Evolutionary conservation across 2,888 invertebrate species (phyloP), one percentile per base, ranked within the genome.

Genomic region (Hemaris fuciformis): DNA sequence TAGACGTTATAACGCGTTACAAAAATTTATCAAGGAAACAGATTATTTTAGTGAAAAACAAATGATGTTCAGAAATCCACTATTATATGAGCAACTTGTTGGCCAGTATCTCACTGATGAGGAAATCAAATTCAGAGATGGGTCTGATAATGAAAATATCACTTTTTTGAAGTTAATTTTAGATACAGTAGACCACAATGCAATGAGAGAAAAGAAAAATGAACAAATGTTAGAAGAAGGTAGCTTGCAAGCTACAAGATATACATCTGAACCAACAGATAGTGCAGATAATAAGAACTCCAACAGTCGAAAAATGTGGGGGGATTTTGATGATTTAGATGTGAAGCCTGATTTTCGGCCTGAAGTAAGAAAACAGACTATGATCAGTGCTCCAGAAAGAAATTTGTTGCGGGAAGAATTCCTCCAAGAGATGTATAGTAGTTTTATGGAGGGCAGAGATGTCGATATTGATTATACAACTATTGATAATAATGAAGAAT

Each of bases 31-130:
- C 42, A 88, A 93, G 59, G 94, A 95, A 67, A 94, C 94, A 10
- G 93, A 94, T 70, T 99, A 98, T 85, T 99, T 99, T 77, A 96
- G 96, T 80, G 98, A 99, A 83, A 95, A 94, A 64, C 97, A 98
- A 92, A 99, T 99, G 99, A 97, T 98, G 95, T 95, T 95, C 70
- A 91, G 99, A 64, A 97, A 98, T 84, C 99, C 99, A 0, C 91
- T 97, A 60, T 87, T 99, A 0, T 99, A 97, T 87, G 97, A 99
- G 68, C 96, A 98, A 76, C 90, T 99, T 70, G 93, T 99, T 46
- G 99, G 98, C 0, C 96, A 96, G 76, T 98, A 96, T 84, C 85
- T 98, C 68, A 95, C 96, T 2, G 95, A 96, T 62, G 94, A 95
- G 31, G 97, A 98, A 81, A 95, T 95, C 64, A 92, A 93, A 66